Evolutionary conservation across 1,140 invertebrate genomes (phyloP).

Genomic region (Tetramorium parvispinum): DNA sequence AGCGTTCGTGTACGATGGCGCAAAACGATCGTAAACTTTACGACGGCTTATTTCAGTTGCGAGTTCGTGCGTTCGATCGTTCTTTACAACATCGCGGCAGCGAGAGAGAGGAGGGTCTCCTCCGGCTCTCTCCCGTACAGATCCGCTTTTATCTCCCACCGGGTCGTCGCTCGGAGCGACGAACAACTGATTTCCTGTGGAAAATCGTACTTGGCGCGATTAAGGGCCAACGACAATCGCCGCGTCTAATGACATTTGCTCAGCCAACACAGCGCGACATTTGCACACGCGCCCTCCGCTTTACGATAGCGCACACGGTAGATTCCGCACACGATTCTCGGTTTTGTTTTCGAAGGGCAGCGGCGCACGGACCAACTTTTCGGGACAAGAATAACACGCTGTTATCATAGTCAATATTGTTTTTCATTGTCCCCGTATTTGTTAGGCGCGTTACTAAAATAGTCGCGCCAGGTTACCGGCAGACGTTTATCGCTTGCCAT

Average conservation of each 20-base stretch:
- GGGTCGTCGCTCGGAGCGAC: neutral
- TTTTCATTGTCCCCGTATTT: conserved; percentile 54
- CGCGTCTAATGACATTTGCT: conserved; percentile 57
- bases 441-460: conserved; percentile 44
- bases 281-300: conserved; percentile 22
- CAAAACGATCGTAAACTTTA: conserved; percentile 63
- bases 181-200: conserved; percentile 28
- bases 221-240: conserved; percentile 13
- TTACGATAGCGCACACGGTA: conserved; percentile 21
- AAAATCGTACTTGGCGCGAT: conserved; percentile 43
- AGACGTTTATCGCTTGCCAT: conserved; percentile 7
- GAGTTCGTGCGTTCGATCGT: conserved; percentile 16
- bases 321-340: conserved; percentile 26
- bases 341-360: conserved; percentile 36
- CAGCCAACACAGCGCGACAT: conserved; percentile 43
- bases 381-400: conserved; percentile 48
- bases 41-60: conserved; percentile 60
- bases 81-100: conserved; percentile 1
- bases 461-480: conserved; percentile 13
- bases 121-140: neutral
- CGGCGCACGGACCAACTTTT: conserved; percentile 21
- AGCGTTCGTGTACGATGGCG: conserved; percentile 39
- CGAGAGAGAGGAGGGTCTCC: neutral
- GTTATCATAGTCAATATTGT: conserved; percentile 53
- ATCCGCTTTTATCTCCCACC: conserved; percentile 25